Base-by-base conservation (phyloP, 35 echinoderm and acorn worm genomes). In the Ptychodera flava region DNA sequence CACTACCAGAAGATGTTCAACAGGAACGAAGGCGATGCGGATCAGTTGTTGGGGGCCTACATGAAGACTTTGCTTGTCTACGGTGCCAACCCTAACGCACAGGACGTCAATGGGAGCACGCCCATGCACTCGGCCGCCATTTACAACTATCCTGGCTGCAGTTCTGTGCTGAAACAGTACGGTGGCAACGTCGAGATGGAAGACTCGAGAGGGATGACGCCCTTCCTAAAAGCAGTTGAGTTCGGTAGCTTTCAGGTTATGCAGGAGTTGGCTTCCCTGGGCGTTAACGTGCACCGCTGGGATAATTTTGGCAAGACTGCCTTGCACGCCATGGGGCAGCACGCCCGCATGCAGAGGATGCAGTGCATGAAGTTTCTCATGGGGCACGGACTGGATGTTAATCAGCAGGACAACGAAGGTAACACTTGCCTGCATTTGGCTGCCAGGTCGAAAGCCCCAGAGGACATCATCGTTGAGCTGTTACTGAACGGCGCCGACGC, bases 81-180 rank as follows among this genome's bases (percentile, higher is more conserved):
- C 16, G 88, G 88, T 35, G 88, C 64, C 29, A 15, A 84, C 31
- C 28, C 83, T 2, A 85, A 90, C 36, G 33, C 34, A 29, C 82
- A 34, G 34, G 88, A 90, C 37, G 33, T 32, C 0, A 77, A 82
- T 6, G 31, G 82, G 1, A 82, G 83, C 16, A 85, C 82, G 1
- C 64, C 88, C 0, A 75, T 90, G 28, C 88, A 90, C 31, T 33
- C 85, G 1, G 82, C 77, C 35, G 88, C 88, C 32, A 84, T 90
- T 34, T 90, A 90, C 36, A 85, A 85, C 82, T 84, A 84, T 28
- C 45, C 78, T 16, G 30, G 81, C 0, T 85, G 64, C 15, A 35
- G 84, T 14, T 15, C 32, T 27, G 10, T 84, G 14, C 64, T 90
- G n/a, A 10, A 78, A 16, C 22, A 35, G 34, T 77, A 84, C 14